These are phyloP conservation scores for Drosophila meridionalis DNA, from an alignment of 2,888 invertebrate genomes.

Conservation along the genomic window DNA sequence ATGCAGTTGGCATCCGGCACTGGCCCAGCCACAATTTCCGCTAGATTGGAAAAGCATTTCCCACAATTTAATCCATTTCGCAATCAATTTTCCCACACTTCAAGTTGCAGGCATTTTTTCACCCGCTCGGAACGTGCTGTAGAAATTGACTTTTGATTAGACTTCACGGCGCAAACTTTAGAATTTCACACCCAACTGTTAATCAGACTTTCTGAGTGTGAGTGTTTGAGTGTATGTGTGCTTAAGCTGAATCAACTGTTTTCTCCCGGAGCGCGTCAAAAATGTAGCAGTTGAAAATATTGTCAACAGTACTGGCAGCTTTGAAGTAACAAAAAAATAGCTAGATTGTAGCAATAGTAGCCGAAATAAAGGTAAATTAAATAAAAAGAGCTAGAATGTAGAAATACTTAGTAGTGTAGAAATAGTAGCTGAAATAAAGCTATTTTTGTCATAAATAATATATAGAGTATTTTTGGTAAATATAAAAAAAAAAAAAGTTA, in stretches of 20 bases:
- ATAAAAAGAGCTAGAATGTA: no score
- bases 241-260: conserved; percentile 61
- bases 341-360: background rate
- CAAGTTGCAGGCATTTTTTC: conserved; percentile 15
- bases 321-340: background rate
- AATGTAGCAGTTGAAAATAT: conserved; percentile 31
- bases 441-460: no score
- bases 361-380: background rate
- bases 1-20: conserved; percentile 26
- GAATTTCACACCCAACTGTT: conserved; percentile 52
- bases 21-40: conserved; percentile 38
- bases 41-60: conserved; percentile 34
- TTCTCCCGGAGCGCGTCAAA: conserved; percentile 62
- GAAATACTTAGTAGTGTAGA: no score
- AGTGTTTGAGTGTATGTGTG: conserved; percentile 5
- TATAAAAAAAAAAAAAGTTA: no score
- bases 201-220: conserved; percentile 48
- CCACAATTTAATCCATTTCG: conserved; percentile 48
- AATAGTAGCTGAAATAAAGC: background rate
- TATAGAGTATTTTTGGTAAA: no score
- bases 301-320: background rate
- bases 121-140: conserved; percentile 50
- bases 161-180: conserved; percentile 27
- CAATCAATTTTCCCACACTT: conserved; percentile 50
- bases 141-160: conserved; percentile 62